These are phyloP conservation scores for Astur gentilis DNA, from an alignment of 2,113 vertebrate genomes.

Conservation along the genomic window DNA sequence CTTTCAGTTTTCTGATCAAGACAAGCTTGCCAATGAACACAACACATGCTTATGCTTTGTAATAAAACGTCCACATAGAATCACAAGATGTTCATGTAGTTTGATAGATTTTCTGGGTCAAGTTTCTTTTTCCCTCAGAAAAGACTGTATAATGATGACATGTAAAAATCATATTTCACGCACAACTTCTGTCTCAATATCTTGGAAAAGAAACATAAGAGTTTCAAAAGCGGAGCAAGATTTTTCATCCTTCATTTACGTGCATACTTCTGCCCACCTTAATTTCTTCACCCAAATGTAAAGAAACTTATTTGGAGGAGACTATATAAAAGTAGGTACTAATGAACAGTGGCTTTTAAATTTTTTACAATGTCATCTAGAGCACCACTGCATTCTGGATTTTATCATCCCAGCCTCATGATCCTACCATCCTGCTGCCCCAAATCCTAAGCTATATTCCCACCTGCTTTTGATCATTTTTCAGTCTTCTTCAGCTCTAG, in stretches of 20 bases:
- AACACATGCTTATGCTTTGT: accelerated
- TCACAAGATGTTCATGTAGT: neutral
- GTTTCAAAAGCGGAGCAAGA: neutral
- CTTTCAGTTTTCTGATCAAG: neutral
- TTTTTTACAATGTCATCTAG: neutral
- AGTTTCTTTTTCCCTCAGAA: neutral
- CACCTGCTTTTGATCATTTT: neutral
- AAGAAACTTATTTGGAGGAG: neutral
- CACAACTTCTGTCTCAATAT: neutral
- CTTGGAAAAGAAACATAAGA: neutral
- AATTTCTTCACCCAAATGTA: neutral
- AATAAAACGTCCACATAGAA: neutral
- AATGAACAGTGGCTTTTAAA: neutral
- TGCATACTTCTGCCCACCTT: neutral
- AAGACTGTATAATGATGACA: neutral
- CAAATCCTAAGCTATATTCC: neutral
- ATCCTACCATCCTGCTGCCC: neutral
- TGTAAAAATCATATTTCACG: neutral
- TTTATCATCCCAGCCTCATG: neutral
- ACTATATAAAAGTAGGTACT: neutral
- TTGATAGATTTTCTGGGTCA: neutral
- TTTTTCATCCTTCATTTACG: neutral
- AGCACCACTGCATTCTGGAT: neutral
- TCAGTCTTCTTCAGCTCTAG: neutral
- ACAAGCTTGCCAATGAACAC: neutral